phyloP scores from a whole-genome alignment of 2,888 invertebrate species.

The Apodemia duryi region DNA sequence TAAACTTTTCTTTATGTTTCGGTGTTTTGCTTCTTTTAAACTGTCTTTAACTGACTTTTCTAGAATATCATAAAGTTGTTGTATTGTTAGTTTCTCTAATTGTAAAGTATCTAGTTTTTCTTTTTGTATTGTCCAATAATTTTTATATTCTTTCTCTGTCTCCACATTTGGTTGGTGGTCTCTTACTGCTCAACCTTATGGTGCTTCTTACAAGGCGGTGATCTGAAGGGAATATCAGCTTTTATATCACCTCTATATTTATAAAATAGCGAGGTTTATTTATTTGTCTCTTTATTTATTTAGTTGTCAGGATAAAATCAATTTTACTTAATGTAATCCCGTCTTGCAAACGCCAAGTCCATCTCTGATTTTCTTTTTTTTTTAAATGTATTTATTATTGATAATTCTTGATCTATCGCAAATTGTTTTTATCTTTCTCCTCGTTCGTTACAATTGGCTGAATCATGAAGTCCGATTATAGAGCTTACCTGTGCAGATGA shows the following conservation, averaged over 20 bases:
- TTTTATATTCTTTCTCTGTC: constrained; percentile 17
- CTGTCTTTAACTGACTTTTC: too few relatives aligned
- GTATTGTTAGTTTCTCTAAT: too few relatives aligned
- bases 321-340: background rate
- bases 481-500: background rate
- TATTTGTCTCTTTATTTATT: too few relatives aligned
- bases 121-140: too few relatives aligned
- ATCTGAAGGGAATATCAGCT: background rate
- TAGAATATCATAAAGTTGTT: too few relatives aligned
- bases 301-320: background rate
- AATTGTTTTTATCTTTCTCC: background rate
- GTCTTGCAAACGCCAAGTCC: background rate
- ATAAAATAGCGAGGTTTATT: background rate
- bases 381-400: constrained; percentile 11
- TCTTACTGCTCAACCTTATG: background rate
- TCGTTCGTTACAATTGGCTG: constrained; percentile 26
- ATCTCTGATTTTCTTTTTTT: background rate
- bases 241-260: background rate
- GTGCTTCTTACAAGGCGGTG: background rate
- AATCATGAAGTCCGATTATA: constrained; percentile 26
- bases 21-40: too few relatives aligned
- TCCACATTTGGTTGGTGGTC: background rate
- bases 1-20: too few relatives aligned
- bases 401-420: background rate
- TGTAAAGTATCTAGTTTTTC: too few relatives aligned